Base-by-base conservation (phyloP, 2,888 invertebrate species). In the Pheosia tremula region DNA sequence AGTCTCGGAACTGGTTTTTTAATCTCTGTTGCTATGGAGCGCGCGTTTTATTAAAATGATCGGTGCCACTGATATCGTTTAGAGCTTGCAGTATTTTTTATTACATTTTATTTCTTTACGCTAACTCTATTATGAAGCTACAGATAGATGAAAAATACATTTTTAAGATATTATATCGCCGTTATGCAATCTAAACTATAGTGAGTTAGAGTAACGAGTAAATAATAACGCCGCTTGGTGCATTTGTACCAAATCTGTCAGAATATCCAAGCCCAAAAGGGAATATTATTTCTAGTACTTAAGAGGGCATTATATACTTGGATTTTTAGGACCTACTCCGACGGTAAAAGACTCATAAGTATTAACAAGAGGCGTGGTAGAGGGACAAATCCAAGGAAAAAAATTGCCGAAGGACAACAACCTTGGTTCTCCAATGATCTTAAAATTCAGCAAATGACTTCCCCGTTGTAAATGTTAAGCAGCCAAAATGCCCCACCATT, bases 381-480 rank as follows among this genome's bases (percentile, higher is more conserved):
- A 24, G 24, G 2, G 24, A 24, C 24, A 24, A 24, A 24, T 24
- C 24, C 24, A 24, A 24, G 24, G 24, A 24, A 24, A 24, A 24
- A 24, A 24, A 24, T 24, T 24, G 24, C 24, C 24, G 24, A 24
- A 2, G 24, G 24, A 24, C 24, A 24, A 24, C 24, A 24, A 24
- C 24, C 24, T 24, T 24, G 24, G 24, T 24, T 24, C 24, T 24
- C 24, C n/a, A 49, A n/a, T 49, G 49, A 49, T 3, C 13, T 9
- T 5, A 6, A 49, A 49, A 13, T 49, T n/a, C n/a, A 43, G 3
- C 13, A 49, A 49, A 49, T 49, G 10, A 49, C 49, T 6, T 24
- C 56, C 60, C 36, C 10, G 57, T 8, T 11, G 63, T 66, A 67
- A 72, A 72, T 73, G 63, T 60, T 69, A 56, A 75, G 57, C 36